A percentile compares a stretch with the other conserved stretches of the same genome.
Evolutionary conservation across 2,113 vertebrate species (phyloP).

Genomic region (Lynx canadensis): DNA sequence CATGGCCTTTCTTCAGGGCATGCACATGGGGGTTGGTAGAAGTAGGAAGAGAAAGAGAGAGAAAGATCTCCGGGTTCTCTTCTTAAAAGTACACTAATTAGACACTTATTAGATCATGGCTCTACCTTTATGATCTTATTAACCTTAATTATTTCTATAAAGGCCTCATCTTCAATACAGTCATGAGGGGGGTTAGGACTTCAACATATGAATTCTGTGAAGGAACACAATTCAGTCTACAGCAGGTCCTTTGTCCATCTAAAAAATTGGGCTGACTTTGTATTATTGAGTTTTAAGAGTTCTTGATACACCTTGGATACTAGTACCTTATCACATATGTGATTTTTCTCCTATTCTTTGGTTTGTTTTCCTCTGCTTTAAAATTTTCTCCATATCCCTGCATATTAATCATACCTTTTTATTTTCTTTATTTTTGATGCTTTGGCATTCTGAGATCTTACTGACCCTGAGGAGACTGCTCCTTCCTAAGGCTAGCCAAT

Average conservation of each 20-base stretch:
- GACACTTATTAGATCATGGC: neutral
- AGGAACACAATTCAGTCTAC: neutral
- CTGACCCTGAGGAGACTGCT: neutral
- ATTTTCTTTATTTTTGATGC: neutral
- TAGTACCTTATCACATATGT: neutral
- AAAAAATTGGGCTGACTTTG: neutral
- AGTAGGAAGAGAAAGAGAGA: neutral
- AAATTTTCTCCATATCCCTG: neutral
- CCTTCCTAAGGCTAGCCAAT: neutral
- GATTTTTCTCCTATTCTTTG: neutral
- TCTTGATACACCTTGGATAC: neutral
- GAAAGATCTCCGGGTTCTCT: neutral
- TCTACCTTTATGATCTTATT: neutral
- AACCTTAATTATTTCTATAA: neutral
- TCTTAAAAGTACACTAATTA: neutral
- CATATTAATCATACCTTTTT: neutral
- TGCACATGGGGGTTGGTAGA: neutral
- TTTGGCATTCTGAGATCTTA: neutral
- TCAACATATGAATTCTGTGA: neutral
- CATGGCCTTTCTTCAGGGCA: neutral
- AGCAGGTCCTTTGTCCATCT: neutral
- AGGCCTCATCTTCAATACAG: neutral
- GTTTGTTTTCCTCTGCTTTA: neutral
- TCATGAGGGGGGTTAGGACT: neutral
- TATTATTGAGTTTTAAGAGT: neutral